phyloP scores from a whole-genome alignment of 2,113 vertebrate species.

The Cariama cristata region DNA sequence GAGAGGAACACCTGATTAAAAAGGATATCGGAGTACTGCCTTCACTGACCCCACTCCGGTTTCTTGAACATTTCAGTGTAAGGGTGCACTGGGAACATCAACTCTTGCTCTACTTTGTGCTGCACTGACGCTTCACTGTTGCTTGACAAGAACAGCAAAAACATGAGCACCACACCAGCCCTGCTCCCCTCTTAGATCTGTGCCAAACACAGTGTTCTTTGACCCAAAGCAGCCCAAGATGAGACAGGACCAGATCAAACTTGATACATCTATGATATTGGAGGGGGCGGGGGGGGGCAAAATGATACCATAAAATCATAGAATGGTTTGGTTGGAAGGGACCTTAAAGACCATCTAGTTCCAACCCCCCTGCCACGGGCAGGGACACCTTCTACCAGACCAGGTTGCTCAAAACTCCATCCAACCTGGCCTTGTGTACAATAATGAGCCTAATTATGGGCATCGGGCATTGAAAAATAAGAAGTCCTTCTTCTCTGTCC shows the following conservation, averaged over 20 bases:
- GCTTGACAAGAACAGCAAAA: background rate
- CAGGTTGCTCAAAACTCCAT: no score
- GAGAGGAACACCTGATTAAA: background rate
- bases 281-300: accelerated
- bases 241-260: background rate
- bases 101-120: background rate
- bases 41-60: background rate
- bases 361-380: no score
- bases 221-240: background rate
- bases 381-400: no score
- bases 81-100: background rate
- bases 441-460: constrained; percentile 28
- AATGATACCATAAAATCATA: background rate
- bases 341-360: no score
- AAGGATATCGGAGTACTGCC: background rate
- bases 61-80: background rate
- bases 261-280: accelerated
- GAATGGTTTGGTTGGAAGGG: no score
- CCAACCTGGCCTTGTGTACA: no score
- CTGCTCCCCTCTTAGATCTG: accelerated
- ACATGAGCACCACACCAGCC: background rate
- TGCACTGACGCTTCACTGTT: background rate
- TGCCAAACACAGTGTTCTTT: background rate
- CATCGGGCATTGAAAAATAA: constrained; percentile 3
- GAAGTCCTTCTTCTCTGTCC: background rate